A percentile compares a stretch with the other conserved stretches of the same genome.
These are phyloP conservation scores for Myiothlypis chrysogaster DNA, from an alignment of 2,797 vertebrate species.

Conservation along the genomic window DNA sequence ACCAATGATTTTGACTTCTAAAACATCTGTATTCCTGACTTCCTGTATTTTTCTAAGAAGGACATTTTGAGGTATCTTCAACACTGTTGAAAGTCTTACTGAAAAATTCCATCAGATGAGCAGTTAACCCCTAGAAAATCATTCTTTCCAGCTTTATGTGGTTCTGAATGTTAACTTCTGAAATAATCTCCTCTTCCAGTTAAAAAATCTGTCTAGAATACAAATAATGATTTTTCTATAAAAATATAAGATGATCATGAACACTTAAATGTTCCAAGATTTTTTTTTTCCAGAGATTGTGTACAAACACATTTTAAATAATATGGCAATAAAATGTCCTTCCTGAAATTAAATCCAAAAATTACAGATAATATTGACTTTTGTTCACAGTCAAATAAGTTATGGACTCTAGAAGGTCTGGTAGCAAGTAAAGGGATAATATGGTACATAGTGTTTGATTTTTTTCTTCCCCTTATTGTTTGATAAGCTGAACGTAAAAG, in stretches of 20 bases:
- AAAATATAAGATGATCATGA: neutral
- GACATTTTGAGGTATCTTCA: neutral
- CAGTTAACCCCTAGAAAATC: neutral
- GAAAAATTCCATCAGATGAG: neutral
- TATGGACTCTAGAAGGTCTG: neutral
- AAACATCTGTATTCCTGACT: neutral
- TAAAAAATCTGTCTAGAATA: neutral
- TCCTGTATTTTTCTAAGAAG: neutral
- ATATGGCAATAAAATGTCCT: neutral
- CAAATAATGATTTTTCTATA: neutral
- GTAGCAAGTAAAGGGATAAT: neutral
- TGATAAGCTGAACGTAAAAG: neutral
- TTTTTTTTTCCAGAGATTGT: neutral
- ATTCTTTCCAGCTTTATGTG: neutral
- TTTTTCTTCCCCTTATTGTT: neutral
- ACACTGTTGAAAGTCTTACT: neutral
- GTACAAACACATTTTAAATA: neutral
- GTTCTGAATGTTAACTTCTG: neutral
- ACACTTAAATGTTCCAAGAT: neutral
- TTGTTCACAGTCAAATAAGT: neutral
- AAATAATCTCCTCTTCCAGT: neutral
- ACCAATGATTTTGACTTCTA: neutral
- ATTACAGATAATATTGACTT: neutral
- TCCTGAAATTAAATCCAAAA: neutral
- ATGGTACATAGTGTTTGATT: neutral